These are phyloP conservation scores for Syrphus vitripennis DNA, from an alignment of 2,888 invertebrate species.

Conservation along the genomic window DNA sequence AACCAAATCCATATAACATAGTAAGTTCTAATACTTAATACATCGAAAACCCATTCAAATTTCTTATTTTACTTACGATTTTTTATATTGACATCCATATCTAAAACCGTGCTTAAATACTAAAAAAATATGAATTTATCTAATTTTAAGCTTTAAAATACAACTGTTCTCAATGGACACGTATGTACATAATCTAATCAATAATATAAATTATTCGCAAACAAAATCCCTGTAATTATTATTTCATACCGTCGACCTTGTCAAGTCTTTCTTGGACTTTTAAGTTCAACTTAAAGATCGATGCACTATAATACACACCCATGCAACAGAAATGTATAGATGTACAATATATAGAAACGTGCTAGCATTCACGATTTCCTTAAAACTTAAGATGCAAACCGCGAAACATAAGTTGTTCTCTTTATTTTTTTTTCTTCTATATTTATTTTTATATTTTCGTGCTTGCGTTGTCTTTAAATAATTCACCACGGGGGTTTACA, in stretches of 20 bases:
- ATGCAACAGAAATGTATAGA: background rate
- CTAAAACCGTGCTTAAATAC: background rate
- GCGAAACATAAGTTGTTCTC: background rate
- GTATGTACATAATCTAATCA: background rate
- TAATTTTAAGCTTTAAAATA: background rate
- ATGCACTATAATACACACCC: background rate
- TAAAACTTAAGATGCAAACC: background rate
- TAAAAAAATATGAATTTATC: background rate
- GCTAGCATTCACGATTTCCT: background rate
- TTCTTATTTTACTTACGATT: background rate
- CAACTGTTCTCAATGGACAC: background rate
- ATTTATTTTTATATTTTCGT: background rate
- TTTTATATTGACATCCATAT: background rate
- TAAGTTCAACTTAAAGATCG: background rate
- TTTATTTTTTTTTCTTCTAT: background rate
- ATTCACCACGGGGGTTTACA: slow-evolving; percentile 19
- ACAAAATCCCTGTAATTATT: background rate
- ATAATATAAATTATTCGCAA: background rate
- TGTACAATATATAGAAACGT: no score
- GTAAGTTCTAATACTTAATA: no score
- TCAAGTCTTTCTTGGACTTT: background rate
- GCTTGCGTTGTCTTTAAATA: background rate
- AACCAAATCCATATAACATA: no score
- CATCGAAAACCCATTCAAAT: background rate
- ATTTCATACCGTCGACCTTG: background rate